Percentiles rank a stretch among this genome's conserved stretches.
phyloP scores from a whole-genome alignment of 2,797 vertebrate genomes.

The Columba guinea region DNA sequence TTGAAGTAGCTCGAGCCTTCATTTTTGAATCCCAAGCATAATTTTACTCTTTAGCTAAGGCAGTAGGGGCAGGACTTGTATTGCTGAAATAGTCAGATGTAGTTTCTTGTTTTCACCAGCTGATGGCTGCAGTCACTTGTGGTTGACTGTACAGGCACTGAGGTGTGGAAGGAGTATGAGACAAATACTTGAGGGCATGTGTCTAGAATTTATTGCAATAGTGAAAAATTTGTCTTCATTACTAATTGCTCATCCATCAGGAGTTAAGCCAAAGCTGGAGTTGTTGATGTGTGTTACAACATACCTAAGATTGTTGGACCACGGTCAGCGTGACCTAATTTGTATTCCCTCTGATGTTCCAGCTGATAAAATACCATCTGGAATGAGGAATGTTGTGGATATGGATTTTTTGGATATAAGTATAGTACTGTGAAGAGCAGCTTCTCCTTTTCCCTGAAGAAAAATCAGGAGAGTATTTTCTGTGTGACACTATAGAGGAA shows the following conservation, averaged over 20 bases:
- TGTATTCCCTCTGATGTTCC: conserved; percentile 20
- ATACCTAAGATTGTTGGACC: neutral
- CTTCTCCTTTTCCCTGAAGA: neutral
- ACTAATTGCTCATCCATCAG: neutral
- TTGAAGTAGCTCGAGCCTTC: neutral
- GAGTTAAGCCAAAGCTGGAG: neutral
- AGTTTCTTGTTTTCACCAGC: conserved; percentile 54
- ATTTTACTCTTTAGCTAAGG: neutral
- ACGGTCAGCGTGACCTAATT: neutral
- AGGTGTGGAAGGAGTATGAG: neutral
- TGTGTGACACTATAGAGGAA: neutral
- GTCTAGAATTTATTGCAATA: neutral
- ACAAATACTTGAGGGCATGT: neutral
- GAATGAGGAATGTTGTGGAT: neutral
- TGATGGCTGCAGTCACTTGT: conserved; percentile 56
- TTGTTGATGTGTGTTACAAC: neutral
- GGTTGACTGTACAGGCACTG: neutral
- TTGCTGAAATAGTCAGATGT: neutral
- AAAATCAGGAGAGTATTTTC: neutral
- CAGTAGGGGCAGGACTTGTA: neutral
- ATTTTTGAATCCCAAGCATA: neutral
- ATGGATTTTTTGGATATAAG: neutral
- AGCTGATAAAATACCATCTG: conserved; percentile 43
- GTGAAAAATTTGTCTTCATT: neutral
- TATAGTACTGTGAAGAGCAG: neutral